A percentile compares a stretch with the other conserved stretches of the same genome.
These are phyloP conservation scores for Agonopterix heracliana DNA, from an alignment of 2,888 invertebrate species.

Conservation along the genomic window DNA sequence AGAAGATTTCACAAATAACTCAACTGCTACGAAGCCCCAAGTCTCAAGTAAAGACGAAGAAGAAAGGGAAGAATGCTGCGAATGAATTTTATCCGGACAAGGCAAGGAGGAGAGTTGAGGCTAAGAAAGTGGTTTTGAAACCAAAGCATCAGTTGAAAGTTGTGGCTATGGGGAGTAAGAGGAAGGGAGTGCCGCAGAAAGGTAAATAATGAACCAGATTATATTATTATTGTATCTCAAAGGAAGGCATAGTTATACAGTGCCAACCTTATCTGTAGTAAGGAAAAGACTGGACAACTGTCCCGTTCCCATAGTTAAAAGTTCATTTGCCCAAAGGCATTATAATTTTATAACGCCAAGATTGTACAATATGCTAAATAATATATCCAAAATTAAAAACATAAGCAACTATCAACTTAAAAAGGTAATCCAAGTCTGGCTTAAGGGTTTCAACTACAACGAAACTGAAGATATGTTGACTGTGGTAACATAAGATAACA, in stretches of 20 bases:
- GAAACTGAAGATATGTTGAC: too few relatives aligned
- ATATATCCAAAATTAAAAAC: too few relatives aligned
- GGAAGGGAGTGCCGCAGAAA: constrained; percentile 43
- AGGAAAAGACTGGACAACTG: too few relatives aligned
- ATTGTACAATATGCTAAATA: too few relatives aligned
- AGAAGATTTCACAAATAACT: constrained; percentile 13
- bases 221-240: too few relatives aligned
- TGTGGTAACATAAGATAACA: too few relatives aligned
- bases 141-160: constrained; percentile 39
- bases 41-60: constrained; percentile 13
- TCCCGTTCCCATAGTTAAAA: too few relatives aligned
- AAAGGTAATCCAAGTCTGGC: neutral
- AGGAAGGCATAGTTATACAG: too few relatives aligned
- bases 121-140: constrained; percentile 37
- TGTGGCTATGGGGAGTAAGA: constrained; percentile 38
- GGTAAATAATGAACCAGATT: constrained; percentile 27
- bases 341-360: too few relatives aligned
- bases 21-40: constrained; percentile 19
- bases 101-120: constrained; percentile 26
- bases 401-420: too few relatives aligned
- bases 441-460: neutral
- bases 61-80: neutral
- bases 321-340: too few relatives aligned
- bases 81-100: constrained; percentile 45
- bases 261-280: too few relatives aligned